These are phyloP conservation scores for Ptychadena robeensis DNA, from an alignment of 2,797 vertebrate species.

Conservation along the genomic window DNA sequence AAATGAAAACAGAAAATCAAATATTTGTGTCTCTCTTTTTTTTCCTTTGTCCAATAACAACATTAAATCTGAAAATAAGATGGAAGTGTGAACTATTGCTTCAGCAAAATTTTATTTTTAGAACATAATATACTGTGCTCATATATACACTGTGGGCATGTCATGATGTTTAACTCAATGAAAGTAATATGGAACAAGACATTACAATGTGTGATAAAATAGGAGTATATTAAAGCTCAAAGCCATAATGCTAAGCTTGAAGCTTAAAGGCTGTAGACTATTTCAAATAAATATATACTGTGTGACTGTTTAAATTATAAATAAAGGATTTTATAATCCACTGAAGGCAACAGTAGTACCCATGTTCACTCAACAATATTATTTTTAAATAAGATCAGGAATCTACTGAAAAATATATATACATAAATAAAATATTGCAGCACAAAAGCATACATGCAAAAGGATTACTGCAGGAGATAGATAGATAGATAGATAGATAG, in stretches of 20 bases:
- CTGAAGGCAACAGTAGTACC: slow-evolving; percentile 2
- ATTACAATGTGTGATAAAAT: slow-evolving; percentile 40
- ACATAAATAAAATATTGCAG: neutral
- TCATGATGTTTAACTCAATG: slow-evolving; percentile 51
- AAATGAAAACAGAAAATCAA: slow-evolving; percentile 60
- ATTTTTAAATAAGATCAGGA: neutral
- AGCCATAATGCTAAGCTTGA: slow-evolving; percentile 29
- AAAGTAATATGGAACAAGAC: slow-evolving; percentile 51
- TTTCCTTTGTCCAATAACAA: slow-evolving; percentile 45
- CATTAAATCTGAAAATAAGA: slow-evolving; percentile 55
- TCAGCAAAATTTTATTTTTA: slow-evolving; percentile 54
- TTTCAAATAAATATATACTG: slow-evolving; percentile 26
- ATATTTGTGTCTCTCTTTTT: slow-evolving; percentile 52
- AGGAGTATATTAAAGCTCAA: slow-evolving; percentile 32
- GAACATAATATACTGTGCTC: slow-evolving; percentile 50
- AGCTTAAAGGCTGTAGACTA: slow-evolving; percentile 15
- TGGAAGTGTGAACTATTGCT: slow-evolving; percentile 46
- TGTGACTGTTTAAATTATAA: slow-evolving; percentile 18
- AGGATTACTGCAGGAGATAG: no score
- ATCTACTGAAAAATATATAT: neutral
- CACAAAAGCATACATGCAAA: neutral
- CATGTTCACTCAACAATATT: neutral
- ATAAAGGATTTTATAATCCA: slow-evolving; percentile 17
- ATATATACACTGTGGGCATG: slow-evolving; percentile 51
- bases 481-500: neutral